Conservation (phyloP, 2,797 vertebrate genomes). For the Tiaroga cobitis region DNA sequence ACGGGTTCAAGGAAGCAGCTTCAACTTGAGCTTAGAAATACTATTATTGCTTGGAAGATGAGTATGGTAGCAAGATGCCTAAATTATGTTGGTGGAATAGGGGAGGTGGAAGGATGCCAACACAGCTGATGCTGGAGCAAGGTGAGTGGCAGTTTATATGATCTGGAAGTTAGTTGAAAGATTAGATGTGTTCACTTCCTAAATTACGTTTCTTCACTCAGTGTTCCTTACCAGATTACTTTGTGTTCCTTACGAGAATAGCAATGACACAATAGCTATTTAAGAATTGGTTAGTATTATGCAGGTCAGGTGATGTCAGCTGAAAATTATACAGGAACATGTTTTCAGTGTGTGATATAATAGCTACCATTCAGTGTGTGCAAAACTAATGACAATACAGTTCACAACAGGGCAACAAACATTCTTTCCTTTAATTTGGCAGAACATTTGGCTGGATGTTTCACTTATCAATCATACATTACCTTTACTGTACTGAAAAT, state of each 20-base stretch:
- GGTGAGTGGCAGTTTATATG: too few relatives aligned
- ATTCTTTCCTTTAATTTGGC: slow-evolving; percentile 38
- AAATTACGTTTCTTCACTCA: too few relatives aligned
- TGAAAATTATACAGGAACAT: not conserved
- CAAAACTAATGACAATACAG: slow-evolving; percentile 15
- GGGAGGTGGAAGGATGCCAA: too few relatives aligned
- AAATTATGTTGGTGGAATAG: too few relatives aligned
- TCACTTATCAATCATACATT: slow-evolving; percentile 38
- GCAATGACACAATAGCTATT: not conserved
- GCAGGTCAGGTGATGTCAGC: not conserved
- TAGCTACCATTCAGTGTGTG: not conserved
- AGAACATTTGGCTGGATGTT: slow-evolving; percentile 35
- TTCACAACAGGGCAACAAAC: slow-evolving; percentile 26
- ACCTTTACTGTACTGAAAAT: slow-evolving; percentile 64
- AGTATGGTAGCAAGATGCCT: too few relatives aligned
- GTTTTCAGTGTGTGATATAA: not conserved
- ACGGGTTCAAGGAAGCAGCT: too few relatives aligned
- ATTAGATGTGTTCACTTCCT: too few relatives aligned
- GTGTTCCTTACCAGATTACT: too few relatives aligned
- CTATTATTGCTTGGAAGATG: too few relatives aligned
- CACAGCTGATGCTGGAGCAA: too few relatives aligned
- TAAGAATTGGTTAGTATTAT: not conserved
- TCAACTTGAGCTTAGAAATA: too few relatives aligned
- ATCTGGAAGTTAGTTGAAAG: too few relatives aligned
- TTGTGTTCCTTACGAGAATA: not conserved